Conservation (phyloP, 2,888 invertebrate genomes). For the Mylabris sibirica region DNA sequence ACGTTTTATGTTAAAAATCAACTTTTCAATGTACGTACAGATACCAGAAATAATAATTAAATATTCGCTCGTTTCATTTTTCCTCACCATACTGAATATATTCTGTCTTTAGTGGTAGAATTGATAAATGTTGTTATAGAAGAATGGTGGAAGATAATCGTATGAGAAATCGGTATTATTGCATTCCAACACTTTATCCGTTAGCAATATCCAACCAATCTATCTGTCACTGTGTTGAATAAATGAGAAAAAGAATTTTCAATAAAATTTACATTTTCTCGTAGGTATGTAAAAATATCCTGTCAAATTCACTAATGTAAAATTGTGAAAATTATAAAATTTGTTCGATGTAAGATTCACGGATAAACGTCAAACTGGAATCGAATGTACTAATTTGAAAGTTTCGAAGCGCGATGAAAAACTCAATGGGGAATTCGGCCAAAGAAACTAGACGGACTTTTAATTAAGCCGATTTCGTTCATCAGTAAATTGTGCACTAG, state of each 20-base stretch:
- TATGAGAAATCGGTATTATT: neutral
- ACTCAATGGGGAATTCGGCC: constrained; percentile 10
- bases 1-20: constrained; percentile 8
- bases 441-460: constrained; percentile 14
- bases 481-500: constrained; percentile 7
- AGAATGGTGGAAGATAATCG: neutral
- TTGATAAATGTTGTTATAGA: neutral
- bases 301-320: neutral
- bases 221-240: neutral
- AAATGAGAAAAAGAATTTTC: neutral
- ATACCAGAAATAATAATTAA: neutral
- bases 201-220: neutral
- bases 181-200: neutral
- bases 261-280: constrained; percentile 5
- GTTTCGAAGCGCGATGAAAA: constrained; percentile 7
- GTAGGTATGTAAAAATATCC: neutral
- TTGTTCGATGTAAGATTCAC: neutral
- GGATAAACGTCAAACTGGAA: neutral
- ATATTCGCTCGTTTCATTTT: constrained; percentile 8
- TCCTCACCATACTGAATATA: neutral
- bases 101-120: neutral
- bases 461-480: constrained; percentile 14
- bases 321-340: neutral
- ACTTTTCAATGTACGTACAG: neutral
- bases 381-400: constrained; percentile 5